Conservation (phyloP, 1,140 invertebrate species). For the Pseudomyrmex dendroicus region DNA sequence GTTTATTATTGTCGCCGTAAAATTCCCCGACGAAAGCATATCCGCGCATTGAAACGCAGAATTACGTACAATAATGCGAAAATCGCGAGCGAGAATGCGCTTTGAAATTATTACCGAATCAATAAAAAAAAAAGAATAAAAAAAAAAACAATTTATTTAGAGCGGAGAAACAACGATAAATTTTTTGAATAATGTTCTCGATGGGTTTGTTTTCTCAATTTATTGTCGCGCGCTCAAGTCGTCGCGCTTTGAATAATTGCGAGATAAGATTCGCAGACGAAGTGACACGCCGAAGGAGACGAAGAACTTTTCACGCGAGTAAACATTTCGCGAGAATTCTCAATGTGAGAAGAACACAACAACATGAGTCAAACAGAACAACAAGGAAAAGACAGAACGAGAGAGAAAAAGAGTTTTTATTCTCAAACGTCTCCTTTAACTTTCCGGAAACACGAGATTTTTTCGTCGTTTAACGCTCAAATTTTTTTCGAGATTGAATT, state of each 20-base stretch:
- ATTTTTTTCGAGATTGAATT: slow-evolving; percentile 27
- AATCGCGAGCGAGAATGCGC: not conserved
- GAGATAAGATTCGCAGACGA: not conserved
- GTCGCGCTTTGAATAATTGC: not conserved
- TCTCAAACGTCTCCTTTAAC: not conserved
- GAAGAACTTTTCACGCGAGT: not conserved
- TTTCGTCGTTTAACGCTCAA: slow-evolving; percentile 4
- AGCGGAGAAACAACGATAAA: not conserved
- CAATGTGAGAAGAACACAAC: not conserved
- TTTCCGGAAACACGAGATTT: not conserved
- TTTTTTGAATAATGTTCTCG: not conserved
- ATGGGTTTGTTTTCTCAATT: not conserved
- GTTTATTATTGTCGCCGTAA: slow-evolving; percentile 40
- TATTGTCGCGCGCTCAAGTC: too few species aligned
- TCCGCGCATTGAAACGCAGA: slow-evolving; percentile 7
- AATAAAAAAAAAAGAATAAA: too few species aligned
- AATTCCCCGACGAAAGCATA: slow-evolving; percentile 25
- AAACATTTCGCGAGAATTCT: slow-evolving; percentile 8
- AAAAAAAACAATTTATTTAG: slow-evolving; percentile 14
- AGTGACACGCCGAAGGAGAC: too few species aligned
- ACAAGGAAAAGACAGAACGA: not conserved
- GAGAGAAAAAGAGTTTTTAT: not conserved
- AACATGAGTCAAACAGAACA: not conserved
- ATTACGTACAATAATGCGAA: not conserved
- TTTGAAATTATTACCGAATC: not conserved